These are phyloP conservation scores for Carcharodon carcharias DNA, from an alignment of 2,797 vertebrate species.

Conservation along the genomic window DNA sequence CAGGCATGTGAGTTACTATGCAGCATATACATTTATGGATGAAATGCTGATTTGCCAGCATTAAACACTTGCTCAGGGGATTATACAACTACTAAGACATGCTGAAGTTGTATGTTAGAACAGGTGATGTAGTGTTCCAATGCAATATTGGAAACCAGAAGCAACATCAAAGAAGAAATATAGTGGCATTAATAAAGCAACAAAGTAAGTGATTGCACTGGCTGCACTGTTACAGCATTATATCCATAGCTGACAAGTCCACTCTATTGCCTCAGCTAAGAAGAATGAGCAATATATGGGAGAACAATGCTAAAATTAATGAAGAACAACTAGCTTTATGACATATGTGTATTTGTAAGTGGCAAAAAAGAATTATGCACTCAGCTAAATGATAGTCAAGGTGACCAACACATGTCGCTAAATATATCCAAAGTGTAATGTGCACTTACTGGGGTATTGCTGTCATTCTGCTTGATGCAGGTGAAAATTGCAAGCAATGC, in stretches of 20 bases:
- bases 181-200: not conserved
- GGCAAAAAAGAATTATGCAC: not conserved
- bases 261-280: no score
- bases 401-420: not conserved
- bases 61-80: not conserved
- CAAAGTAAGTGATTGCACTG: not conserved
- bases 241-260: no score
- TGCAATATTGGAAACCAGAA: not conserved
- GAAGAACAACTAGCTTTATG: not conserved
- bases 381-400: not conserved
- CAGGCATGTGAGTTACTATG: not conserved
- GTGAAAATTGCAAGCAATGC: not conserved
- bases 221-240: not conserved
- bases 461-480: not conserved
- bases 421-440: not conserved
- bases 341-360: not conserved
- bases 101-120: not conserved
- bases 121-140: not conserved
- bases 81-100: not conserved
- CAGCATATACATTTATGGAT: not conserved
- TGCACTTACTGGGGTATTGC: not conserved
- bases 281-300: not conserved
- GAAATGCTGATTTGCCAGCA: not conserved
- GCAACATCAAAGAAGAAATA: not conserved
- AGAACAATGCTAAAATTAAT: not conserved